phyloP scores from a whole-genome alignment of 2,797 vertebrate species.

The Platyrinchus mystaceus region DNA sequence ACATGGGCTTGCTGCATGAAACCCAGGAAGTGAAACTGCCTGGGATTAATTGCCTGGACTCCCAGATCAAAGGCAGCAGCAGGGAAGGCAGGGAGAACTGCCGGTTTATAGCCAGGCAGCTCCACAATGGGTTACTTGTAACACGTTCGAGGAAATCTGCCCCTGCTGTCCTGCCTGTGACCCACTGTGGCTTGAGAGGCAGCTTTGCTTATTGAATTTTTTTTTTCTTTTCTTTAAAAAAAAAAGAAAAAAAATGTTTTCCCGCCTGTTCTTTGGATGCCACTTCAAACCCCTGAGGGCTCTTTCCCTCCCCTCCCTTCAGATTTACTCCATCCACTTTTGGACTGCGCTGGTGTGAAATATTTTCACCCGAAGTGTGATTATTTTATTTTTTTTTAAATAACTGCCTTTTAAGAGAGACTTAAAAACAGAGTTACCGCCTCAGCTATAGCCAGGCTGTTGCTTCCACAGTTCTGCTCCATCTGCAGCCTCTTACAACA shows the following conservation, averaged over 20 bases:
- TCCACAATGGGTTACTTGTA: constrained; percentile 60
- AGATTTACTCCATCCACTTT: neutral
- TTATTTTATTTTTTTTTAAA: neutral
- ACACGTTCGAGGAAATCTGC: constrained; percentile 27
- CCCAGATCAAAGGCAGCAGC: constrained; percentile 57
- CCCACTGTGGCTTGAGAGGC: neutral
- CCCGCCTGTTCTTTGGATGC: neutral
- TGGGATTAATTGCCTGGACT: constrained; percentile 54
- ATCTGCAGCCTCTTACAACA: constrained; percentile 44
- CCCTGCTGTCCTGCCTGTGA: constrained; percentile 8
- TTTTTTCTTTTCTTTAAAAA: neutral
- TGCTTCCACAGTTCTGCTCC: constrained; percentile 3
- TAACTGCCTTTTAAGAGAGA: constrained; percentile 34
- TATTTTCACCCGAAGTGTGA: constrained; percentile 18
- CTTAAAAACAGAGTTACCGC: neutral
- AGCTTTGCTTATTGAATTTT: neutral
- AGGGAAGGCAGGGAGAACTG: constrained; percentile 21
- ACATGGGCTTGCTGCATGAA: constrained; percentile 59
- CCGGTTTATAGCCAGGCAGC: constrained; percentile 18
- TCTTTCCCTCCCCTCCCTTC: neutral
- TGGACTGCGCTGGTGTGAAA: neutral
- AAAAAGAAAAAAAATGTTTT: neutral
- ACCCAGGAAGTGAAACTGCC: constrained; percentile 72
- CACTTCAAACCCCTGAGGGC: neutral
- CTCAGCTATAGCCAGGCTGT: neutral